Conservation (phyloP, 2,888 invertebrate species). For the Tachina grossa region DNA sequence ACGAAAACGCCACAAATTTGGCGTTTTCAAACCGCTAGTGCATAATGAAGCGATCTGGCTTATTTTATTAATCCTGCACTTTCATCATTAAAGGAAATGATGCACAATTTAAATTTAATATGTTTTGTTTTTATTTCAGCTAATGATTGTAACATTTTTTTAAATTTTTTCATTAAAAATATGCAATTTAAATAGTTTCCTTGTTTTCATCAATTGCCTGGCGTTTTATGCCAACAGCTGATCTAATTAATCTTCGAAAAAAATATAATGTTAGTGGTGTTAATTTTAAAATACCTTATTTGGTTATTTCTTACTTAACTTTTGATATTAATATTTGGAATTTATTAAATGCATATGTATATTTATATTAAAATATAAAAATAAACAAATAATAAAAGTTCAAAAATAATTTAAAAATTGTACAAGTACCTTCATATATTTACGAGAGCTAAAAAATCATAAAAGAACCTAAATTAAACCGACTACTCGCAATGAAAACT, state of each 20-base stretch:
- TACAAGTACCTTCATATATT: neutral
- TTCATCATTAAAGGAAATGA: neutral
- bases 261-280: neutral
- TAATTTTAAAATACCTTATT: constrained; percentile 4
- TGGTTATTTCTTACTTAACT: constrained; percentile 7
- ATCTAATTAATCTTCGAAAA: neutral
- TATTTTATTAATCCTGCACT: neutral
- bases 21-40: neutral
- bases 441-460: neutral
- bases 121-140: constrained; percentile 16
- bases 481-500: neutral
- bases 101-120: neutral
- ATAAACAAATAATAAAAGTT: neutral
- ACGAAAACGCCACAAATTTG: too few species aligned
- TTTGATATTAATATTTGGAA: neutral
- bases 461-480: neutral
- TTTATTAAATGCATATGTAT: constrained; percentile 5
- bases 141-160: neutral
- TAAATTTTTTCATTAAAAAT: constrained; percentile 3
- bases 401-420: constrained; percentile 5
- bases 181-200: neutral
- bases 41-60: neutral
- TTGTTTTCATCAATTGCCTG: neutral
- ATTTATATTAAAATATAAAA: neutral
- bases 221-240: constrained; percentile 20